phyloP scores from a whole-genome alignment of 2,797 vertebrate species.

The Thamnophis elegans region DNA sequence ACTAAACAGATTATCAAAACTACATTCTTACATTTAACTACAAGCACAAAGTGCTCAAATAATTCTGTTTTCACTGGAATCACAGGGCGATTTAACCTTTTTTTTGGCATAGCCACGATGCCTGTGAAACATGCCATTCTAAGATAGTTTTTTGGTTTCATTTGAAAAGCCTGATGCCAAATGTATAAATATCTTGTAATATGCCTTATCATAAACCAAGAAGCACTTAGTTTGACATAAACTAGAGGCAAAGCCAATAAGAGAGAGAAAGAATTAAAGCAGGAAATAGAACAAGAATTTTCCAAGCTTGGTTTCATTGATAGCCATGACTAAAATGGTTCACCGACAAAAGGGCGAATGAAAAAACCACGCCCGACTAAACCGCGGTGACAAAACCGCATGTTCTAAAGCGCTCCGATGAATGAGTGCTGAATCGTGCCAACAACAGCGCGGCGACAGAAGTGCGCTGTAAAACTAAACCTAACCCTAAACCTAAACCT shows the following conservation, averaged over 20 bases:
- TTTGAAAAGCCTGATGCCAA: not conserved
- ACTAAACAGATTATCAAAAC: not conserved
- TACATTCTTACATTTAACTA: not conserved
- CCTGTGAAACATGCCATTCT: not conserved
- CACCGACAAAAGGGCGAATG: too few relatives aligned
- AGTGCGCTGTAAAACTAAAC: too few relatives aligned
- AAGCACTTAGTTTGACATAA: not conserved
- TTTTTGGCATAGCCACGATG: not conserved
- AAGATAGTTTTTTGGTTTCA: not conserved
- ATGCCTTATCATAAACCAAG: not conserved
- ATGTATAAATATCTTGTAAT: not conserved
- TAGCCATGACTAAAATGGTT: not conserved
- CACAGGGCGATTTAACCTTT: not conserved
- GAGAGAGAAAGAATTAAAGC: not conserved
- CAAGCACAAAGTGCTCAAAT: not conserved
- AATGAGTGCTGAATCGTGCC: too few relatives aligned
- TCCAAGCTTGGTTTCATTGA: not conserved
- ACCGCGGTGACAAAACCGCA: too few relatives aligned
- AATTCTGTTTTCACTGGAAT: not conserved
- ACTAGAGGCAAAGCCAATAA: not conserved
- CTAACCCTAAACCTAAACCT: too few relatives aligned
- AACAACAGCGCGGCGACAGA: too few relatives aligned
- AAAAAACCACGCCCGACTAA: too few relatives aligned
- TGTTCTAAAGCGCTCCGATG: too few relatives aligned
- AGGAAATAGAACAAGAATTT: not conserved